Conservation (phyloP, 2,113 vertebrate genomes). For the Oxyruncus cristatus region DNA sequence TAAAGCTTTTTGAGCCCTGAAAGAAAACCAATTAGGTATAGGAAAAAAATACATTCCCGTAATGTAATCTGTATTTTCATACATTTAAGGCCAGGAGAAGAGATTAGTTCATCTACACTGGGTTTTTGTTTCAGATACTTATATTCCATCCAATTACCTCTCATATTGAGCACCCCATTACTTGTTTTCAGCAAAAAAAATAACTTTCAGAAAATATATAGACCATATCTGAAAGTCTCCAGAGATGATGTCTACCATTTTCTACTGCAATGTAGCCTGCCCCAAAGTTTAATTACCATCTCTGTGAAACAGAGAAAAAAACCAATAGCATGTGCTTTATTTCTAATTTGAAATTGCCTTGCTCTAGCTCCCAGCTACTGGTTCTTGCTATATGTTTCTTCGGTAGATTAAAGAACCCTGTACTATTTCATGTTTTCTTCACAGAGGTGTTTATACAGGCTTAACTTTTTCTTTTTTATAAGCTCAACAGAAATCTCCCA, state of each 20-base stretch:
- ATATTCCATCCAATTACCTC: constrained; percentile 32
- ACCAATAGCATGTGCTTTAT: neutral
- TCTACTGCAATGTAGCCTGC: neutral
- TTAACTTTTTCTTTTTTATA: constrained; percentile 4
- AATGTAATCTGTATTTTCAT: constrained; percentile 40
- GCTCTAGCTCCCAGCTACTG: constrained; percentile 24
- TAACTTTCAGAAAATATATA: neutral
- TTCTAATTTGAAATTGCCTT: constrained; percentile 40
- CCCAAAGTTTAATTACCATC: constrained; percentile 24
- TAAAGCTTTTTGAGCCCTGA: neutral
- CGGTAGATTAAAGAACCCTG: constrained; percentile 2
- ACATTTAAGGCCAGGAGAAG: neutral
- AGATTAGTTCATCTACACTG: constrained; percentile 43
- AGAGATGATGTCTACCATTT: neutral
- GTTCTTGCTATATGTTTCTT: neutral
- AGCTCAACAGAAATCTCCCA: neutral
- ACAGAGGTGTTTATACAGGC: neutral
- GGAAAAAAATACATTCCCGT: neutral
- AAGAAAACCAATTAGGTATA: constrained; percentile 26
- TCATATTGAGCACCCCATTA: neutral
- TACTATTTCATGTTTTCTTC: neutral
- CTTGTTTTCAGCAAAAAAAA: neutral
- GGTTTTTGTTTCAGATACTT: constrained; percentile 24
- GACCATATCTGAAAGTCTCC: neutral
- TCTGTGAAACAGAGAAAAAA: neutral